phyloP scores from a whole-genome alignment of 2,888 invertebrate genomes.

The Choristoneura rosaceana region DNA sequence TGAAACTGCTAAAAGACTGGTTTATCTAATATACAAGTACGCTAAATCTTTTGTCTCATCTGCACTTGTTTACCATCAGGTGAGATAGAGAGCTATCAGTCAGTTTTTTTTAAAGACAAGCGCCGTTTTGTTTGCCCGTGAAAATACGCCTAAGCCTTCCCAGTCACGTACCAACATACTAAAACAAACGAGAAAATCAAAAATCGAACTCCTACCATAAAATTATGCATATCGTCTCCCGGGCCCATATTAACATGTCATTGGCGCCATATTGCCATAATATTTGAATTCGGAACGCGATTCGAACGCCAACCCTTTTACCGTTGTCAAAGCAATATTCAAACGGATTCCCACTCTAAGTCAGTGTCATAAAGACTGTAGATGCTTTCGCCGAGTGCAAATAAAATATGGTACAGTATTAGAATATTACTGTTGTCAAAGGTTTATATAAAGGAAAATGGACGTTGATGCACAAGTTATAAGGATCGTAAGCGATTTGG shows the following conservation, averaged over 20 bases:
- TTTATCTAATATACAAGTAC: too few species aligned
- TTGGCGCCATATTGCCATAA: constrained; percentile 42
- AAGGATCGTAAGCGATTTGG: constrained; percentile 16
- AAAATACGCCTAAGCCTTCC: constrained; percentile 8
- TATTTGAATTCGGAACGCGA: constrained; percentile 40
- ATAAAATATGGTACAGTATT: constrained; percentile 13
- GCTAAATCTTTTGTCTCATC: too few species aligned
- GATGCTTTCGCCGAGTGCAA: not conserved
- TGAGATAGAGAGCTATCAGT: too few species aligned
- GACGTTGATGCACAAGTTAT: constrained; percentile 7
- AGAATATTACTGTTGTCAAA: constrained; percentile 34
- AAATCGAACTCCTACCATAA: constrained; percentile 40
- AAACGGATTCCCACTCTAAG: constrained; percentile 10
- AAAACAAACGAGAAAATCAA: constrained; percentile 40
- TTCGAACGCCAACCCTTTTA: constrained; percentile 28
- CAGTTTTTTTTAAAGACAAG: not conserved
- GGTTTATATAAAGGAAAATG: constrained; percentile 31
- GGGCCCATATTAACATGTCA: constrained; percentile 42
- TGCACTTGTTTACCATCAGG: too few species aligned
- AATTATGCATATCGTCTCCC: constrained; percentile 43
- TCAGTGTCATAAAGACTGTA: not conserved
- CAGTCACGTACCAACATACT: constrained; percentile 38
- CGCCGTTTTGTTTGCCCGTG: constrained; percentile 14
- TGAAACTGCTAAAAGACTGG: too few species aligned
- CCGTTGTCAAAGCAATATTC: constrained; percentile 22